These are phyloP conservation scores for Chitala chitala DNA, from an alignment of 2,113 vertebrate species.

Conservation along the genomic window DNA sequence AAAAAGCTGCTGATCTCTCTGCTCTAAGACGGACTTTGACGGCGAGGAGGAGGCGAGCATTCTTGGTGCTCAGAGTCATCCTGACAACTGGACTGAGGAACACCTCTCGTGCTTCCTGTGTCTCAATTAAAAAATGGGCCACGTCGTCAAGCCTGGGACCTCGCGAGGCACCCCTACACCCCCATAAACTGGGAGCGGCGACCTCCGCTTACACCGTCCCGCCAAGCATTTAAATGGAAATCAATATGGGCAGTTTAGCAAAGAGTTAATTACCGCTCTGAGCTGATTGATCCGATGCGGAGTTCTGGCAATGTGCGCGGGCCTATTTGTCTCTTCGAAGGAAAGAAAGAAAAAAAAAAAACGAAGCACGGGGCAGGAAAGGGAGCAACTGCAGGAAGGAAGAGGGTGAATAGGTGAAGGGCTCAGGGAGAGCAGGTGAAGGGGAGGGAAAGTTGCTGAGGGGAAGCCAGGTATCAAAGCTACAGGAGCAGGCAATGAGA, in stretches of 20 bases:
- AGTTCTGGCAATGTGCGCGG: conserved; percentile 73
- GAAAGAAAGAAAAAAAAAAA: conserved; percentile 56
- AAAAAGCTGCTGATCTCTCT: no score
- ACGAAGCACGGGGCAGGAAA: conserved; percentile 23
- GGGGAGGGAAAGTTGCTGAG: not conserved
- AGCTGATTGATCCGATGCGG: conserved; percentile 79
- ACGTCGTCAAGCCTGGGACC: conserved; percentile 48
- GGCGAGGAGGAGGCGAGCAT: not conserved
- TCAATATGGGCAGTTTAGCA: conserved; percentile 88
- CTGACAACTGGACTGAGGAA: no score
- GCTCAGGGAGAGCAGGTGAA: conserved; percentile 14
- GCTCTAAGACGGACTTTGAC: no score
- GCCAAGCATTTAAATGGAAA: conserved; percentile 84
- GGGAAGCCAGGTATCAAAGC: conserved; percentile 1
- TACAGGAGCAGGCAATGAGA: not conserved
- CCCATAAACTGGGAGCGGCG: conserved; percentile 64
- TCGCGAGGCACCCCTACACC: conserved; percentile 71
- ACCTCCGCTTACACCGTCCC: conserved; percentile 81
- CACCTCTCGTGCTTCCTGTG: conserved; percentile 31
- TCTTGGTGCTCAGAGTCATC: no score
- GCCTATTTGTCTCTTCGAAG: conserved; percentile 81
- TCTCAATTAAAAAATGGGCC: conserved; percentile 47
- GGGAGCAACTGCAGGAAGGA: conserved; percentile 28
- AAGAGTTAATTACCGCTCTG: conserved; percentile 87
- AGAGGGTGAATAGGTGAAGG: conserved; percentile 48